These are phyloP conservation scores for Ferrisia virgata DNA, from an alignment of 2,888 invertebrate genomes.

Conservation along the genomic window DNA sequence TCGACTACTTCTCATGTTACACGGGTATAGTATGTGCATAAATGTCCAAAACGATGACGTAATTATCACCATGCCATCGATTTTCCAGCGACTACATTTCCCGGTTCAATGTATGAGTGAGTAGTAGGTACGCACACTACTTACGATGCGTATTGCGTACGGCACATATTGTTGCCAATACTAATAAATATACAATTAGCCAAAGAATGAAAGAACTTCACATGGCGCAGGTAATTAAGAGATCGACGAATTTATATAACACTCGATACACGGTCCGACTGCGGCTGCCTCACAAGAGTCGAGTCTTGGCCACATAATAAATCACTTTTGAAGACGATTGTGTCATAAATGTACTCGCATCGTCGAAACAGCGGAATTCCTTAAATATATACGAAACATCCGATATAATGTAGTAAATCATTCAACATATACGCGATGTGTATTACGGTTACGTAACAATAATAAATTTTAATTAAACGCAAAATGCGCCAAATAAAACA, in stretches of 20 bases:
- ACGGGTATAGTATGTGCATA: no score
- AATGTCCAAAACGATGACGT: no score
- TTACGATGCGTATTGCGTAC: no score
- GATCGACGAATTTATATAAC: neutral
- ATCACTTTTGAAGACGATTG: conserved; percentile 11
- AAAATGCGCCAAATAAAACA: conserved; percentile 20
- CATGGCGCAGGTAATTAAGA: neutral
- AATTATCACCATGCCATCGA: no score
- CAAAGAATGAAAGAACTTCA: neutral
- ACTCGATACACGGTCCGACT: neutral
- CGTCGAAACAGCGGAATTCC: conserved; percentile 15
- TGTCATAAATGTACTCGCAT: conserved; percentile 20
- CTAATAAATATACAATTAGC: neutral
- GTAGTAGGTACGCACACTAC: no score
- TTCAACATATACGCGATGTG: neutral
- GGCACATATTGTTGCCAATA: neutral
- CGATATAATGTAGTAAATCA: conserved; percentile 27
- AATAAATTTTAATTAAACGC: conserved; percentile 32
- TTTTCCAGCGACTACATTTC: no score
- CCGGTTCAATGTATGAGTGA: neutral
- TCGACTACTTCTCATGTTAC: no score
- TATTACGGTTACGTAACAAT: neutral
- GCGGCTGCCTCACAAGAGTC: no score
- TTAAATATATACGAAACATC: conserved; percentile 27
- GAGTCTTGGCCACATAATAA: neutral